Conservation (phyloP, 92 coral and sea anemone genomes). For the Nematostella vectensis region DNA sequence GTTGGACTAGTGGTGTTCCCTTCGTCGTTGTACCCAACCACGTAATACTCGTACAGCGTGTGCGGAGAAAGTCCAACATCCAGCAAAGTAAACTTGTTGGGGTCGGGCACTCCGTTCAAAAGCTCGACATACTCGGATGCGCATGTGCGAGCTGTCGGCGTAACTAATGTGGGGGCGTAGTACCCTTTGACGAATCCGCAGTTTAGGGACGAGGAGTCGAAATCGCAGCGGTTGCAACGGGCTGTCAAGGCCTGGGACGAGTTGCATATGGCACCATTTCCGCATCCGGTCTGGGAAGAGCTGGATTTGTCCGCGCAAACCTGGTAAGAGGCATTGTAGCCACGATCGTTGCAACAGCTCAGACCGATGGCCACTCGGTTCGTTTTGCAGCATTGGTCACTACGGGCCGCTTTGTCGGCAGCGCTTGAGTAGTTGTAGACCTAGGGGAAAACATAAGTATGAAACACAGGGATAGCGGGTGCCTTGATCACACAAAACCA, state of each 20-base stretch:
- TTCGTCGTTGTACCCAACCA: slow-evolving; percentile 64
- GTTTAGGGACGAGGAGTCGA: slow-evolving; percentile 36
- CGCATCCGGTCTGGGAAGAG: slow-evolving; percentile 64
- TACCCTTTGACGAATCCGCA: slow-evolving; percentile 71
- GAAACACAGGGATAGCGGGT: background rate
- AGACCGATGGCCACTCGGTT: slow-evolving; percentile 41
- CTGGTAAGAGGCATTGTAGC: slow-evolving; percentile 61
- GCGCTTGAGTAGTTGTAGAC: slow-evolving; percentile 83
- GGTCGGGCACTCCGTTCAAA: slow-evolving; percentile 24
- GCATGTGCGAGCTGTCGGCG: slow-evolving; percentile 58
- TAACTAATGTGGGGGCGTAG: slow-evolving; percentile 55
- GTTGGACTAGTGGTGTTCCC: slow-evolving; percentile 62
- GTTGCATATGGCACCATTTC: slow-evolving; percentile 74
- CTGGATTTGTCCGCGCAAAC: slow-evolving; percentile 77
- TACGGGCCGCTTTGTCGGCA: slow-evolving; percentile 45
- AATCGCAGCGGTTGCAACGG: slow-evolving; percentile 80
- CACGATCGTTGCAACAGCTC: slow-evolving; percentile 73
- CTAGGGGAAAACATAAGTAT: slow-evolving; percentile 36
- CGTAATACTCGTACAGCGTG: slow-evolving; percentile 70
- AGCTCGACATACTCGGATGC: slow-evolving; percentile 51
- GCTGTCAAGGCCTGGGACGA: slow-evolving; percentile 47
- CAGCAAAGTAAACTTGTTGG: slow-evolving; percentile 30
- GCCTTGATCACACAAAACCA: too few species aligned
- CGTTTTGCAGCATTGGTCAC: slow-evolving; percentile 71
- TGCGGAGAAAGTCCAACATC: slow-evolving; percentile 71